Evolutionary conservation across 2,888 invertebrate genomes (phyloP).

Genomic region (Acleris holmiana): DNA sequence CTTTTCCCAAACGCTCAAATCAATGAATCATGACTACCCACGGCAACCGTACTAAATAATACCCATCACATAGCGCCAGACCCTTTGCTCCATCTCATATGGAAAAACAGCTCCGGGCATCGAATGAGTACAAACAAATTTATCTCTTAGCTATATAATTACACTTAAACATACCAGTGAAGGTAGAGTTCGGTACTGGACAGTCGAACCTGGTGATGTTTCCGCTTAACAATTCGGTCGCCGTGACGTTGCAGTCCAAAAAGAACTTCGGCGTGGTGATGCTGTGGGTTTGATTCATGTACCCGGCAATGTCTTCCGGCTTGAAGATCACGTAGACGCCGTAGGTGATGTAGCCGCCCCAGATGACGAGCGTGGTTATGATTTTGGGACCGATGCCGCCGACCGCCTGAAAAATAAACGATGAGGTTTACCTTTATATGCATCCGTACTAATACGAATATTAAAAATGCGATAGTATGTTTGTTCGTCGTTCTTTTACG

Average conservation of each 20-base stretch:
- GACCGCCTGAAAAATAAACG: slow-evolving; percentile 78
- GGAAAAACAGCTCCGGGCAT: too few relatives aligned
- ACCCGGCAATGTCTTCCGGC: slow-evolving; percentile 43
- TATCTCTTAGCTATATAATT: slow-evolving; percentile 24
- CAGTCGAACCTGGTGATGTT: slow-evolving; percentile 52
- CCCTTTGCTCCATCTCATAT: too few relatives aligned
- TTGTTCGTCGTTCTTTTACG: too few relatives aligned
- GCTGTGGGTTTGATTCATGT: slow-evolving; percentile 23
- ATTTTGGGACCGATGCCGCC: slow-evolving; percentile 92
- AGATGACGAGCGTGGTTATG: slow-evolving; percentile 89
- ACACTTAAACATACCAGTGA: slow-evolving; percentile 11
- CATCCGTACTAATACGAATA: too few relatives aligned
- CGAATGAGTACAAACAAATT: background rate
- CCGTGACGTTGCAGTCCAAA: slow-evolving; percentile 50
- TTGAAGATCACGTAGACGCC: slow-evolving; percentile 86
- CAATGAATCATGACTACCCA: too few relatives aligned
- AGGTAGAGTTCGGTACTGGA: slow-evolving; percentile 42
- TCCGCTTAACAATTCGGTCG: slow-evolving; percentile 40
- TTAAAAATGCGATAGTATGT: too few relatives aligned
- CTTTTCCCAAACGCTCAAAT: too few relatives aligned
- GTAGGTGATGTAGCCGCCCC: slow-evolving; percentile 90
- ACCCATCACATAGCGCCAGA: too few relatives aligned
- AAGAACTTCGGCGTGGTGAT: slow-evolving; percentile 42
- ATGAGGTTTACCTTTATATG: too few relatives aligned
- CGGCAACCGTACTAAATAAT: too few relatives aligned